These are phyloP conservation scores for Bergia puertoricense DNA, from an alignment of 92 coral and sea anemone genomes.

Conservation along the genomic window DNA sequence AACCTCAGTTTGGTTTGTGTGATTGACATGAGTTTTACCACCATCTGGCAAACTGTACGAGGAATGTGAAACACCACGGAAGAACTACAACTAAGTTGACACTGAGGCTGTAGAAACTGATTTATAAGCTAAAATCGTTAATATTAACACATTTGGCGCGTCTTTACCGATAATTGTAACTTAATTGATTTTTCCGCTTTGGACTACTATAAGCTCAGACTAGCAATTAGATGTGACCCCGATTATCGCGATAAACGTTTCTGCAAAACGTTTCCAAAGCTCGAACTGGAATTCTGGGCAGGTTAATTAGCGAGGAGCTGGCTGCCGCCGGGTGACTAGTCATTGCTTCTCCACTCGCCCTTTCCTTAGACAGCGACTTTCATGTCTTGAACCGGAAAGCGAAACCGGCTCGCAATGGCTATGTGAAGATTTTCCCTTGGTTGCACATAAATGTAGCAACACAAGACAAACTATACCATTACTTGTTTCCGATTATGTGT, in stretches of 20 bases:
- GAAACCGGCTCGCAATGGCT: background rate
- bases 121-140: background rate
- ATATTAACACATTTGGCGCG: background rate
- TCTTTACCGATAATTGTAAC: background rate
- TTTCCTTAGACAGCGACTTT: background rate
- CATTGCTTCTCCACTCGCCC: background rate
- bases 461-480: background rate
- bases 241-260: conserved; percentile 1
- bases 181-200: conserved; percentile 4
- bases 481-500: background rate
- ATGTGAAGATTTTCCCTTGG: background rate
- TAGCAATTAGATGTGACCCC: conserved; percentile 10
- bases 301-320: background rate
- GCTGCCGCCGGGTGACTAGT: background rate
- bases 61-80: no score
- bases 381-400: background rate
- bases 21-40: background rate
- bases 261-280: background rate
- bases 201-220: background rate
- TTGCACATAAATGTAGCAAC: background rate
- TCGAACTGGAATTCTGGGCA: background rate
- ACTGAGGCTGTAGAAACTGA: background rate
- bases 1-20: background rate
- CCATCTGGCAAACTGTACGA: no score
- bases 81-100: no score